These are phyloP conservation scores for Sus cebifrons DNA, from an alignment of 2,797 vertebrate species.

Conservation along the genomic window DNA sequence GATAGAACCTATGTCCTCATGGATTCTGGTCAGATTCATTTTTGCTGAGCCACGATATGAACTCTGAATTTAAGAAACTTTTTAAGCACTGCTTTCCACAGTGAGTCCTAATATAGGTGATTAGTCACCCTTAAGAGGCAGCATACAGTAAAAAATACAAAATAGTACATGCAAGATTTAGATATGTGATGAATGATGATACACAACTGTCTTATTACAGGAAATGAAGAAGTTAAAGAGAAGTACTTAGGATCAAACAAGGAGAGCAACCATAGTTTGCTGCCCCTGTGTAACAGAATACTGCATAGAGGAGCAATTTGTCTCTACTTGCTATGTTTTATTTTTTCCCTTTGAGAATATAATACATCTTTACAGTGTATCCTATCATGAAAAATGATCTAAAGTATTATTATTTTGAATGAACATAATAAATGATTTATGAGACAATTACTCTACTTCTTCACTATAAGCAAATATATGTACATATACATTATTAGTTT, in stretches of 20 bases:
- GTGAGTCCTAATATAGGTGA: neutral
- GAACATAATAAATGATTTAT: slow-evolving; percentile 1
- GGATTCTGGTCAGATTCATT: too few relatives aligned
- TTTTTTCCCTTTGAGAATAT: slow-evolving; percentile 19
- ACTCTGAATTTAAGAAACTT: neutral
- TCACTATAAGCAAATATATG: neutral
- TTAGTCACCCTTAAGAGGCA: neutral
- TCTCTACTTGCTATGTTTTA: neutral
- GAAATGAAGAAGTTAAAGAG: neutral
- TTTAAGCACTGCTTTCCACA: neutral
- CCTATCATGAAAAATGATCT: neutral
- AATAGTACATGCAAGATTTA: neutral
- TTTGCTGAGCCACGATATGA: too few relatives aligned
- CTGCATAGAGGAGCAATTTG: neutral
- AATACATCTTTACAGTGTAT: neutral
- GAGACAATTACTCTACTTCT: neutral
- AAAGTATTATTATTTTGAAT: slow-evolving; percentile 13
- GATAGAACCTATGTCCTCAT: too few relatives aligned
- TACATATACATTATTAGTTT: neutral
- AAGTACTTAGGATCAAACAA: slow-evolving; percentile 34
- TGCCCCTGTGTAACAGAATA: neutral
- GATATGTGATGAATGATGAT: neutral
- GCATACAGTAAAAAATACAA: slow-evolving; percentile 19
- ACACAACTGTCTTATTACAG: neutral
- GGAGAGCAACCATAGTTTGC: neutral